Evolutionary conservation across 92 coral and sea anemone genomes (phyloP).

Genomic region (Porites cylindrica): DNA sequence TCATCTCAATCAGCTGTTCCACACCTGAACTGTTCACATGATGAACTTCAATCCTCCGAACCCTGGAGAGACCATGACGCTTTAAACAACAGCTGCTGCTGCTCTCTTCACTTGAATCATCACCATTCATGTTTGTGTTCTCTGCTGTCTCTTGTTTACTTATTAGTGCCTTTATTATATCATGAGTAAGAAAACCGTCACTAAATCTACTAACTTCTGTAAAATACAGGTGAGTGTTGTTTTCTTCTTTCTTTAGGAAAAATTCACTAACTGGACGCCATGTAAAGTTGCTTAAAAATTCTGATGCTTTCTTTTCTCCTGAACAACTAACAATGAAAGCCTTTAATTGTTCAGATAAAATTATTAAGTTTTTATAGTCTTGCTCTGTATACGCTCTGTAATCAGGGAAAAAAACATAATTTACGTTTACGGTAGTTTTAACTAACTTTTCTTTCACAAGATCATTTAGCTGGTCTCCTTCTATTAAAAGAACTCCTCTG

Average conservation of each 20-base stretch:
- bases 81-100: neutral
- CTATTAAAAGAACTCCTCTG: neutral
- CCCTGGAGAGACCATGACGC: neutral
- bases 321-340: constrained; percentile 11
- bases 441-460: constrained; percentile 1
- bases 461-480: neutral
- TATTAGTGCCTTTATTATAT: neutral
- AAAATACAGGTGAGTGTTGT: neutral
- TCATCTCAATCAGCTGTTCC: neutral
- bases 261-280: neutral
- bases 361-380: neutral
- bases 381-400: neutral
- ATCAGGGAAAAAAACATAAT: neutral
- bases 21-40: neutral
- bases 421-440: neutral
- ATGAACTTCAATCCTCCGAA: accelerated
- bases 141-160: neutral
- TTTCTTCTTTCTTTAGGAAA: constrained; percentile 10
- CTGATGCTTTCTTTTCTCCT: constrained; percentile 25
- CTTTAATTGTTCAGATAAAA: neutral
- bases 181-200: neutral
- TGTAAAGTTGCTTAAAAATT: neutral
- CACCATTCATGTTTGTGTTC: neutral
- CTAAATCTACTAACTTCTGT: accelerated
- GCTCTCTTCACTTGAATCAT: neutral